Evolutionary conservation across 2,888 invertebrate genomes (phyloP), one percentile per base, ranked within the genome.

Genomic region (Lamellibrachia satsuma): DNA sequence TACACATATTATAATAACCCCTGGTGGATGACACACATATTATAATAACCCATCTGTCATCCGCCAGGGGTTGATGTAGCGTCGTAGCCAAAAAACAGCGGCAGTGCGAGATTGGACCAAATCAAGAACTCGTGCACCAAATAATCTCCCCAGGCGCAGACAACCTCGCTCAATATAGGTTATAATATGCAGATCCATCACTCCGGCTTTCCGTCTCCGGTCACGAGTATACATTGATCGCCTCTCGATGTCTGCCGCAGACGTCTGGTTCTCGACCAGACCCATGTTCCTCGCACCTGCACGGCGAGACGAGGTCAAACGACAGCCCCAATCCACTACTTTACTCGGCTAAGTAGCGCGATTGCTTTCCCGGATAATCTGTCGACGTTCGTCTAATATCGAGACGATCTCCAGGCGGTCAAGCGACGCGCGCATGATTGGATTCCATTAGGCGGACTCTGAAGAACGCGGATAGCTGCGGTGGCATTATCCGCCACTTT

Each of bases 341-440:
- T 22, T 22, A 75, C 22, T 15, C 75, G 22, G 75, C 75, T 75
- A 75, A 75, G 75, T 75, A 75, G 75, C 75, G 75, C 75, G 75
- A 75, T 75, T 75, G 75, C 75, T 75, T 75, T 75, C n/a, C 75
- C 22, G 75, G 75, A 75, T 22, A 75, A 75, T 75, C 75, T 75
- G 22, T 75, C 75, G 22, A 75, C 75, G 75, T 75, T 75, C 75
- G 75, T 22, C 15, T n/a, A 22, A 15, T n/a, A 75, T 22, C 75
- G 75, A 75, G 75, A 75, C 75, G 22, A 3, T 75, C 75, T 75
- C 75, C n/a, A 15, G 75, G 75, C 22, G 75, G 75, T 75, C 75
- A 75, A 75, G 75, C 75, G 6, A 75, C 75, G 6, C 75, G 75
- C 15, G 75, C 75, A 4, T 6, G 22, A 75, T 75, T 75, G 75